Evolutionary conservation across 2,888 invertebrate species (phyloP).

Genomic region (Salpingus planirostris): DNA sequence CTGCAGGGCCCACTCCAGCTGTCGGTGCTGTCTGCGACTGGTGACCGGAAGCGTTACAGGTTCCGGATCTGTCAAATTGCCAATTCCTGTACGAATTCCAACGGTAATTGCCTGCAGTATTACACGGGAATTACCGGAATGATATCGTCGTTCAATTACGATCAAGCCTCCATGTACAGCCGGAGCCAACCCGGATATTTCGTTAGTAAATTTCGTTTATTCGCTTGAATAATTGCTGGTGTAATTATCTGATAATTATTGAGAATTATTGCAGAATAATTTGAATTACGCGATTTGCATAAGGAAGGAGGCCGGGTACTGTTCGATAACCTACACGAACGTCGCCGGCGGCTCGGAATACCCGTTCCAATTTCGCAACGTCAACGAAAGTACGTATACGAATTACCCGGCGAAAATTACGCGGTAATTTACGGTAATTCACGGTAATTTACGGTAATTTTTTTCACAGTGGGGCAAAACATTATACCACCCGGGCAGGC

Average conservation of each 20-base stretch:
- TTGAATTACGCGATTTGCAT: conserved; percentile 70
- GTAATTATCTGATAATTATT: background rate
- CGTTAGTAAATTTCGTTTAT: conserved; percentile 39
- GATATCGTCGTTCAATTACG: conserved; percentile 65
- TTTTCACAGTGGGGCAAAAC: conserved; percentile 48
- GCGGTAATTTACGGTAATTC: background rate
- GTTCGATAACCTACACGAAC: conserved; percentile 57
- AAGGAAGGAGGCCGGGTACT: conserved; percentile 50
- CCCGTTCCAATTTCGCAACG: conserved; percentile 59
- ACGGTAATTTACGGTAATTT: background rate
- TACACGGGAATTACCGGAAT: conserved; percentile 50
- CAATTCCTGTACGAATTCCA: conserved; percentile 36
- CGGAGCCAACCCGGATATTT: conserved; percentile 52
- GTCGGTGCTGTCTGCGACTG: conserved; percentile 51
- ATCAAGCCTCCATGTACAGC: conserved; percentile 48
- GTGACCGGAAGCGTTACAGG: conserved; percentile 51
- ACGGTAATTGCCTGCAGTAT: conserved; percentile 57
- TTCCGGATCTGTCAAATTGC: conserved; percentile 53
- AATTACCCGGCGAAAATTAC: no score
- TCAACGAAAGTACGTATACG: conserved; percentile 55
- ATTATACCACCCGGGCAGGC: conserved; percentile 60
- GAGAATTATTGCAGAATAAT: conserved; percentile 55
- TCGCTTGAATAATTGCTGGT: background rate
- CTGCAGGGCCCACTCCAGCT: conserved; percentile 55
- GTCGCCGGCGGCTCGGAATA: conserved; percentile 44